phyloP scores from a whole-genome alignment of 2,113 vertebrate genomes.

The Rhabdomys dilectus region DNA sequence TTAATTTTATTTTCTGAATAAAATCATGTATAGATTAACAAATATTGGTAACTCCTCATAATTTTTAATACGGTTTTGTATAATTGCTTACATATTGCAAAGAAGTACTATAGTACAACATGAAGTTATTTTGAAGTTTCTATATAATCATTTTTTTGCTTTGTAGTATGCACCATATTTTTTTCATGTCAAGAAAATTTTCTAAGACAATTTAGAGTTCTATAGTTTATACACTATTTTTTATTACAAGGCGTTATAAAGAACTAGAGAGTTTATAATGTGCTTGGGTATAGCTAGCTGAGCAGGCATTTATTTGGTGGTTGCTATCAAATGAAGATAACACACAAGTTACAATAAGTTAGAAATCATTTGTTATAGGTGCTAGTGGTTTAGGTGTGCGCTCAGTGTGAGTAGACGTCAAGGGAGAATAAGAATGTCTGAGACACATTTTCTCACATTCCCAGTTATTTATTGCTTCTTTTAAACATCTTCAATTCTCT shows the following conservation, averaged over 20 bases:
- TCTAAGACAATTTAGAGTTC: neutral
- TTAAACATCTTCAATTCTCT: neutral
- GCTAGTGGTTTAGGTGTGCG: neutral
- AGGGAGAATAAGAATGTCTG: neutral
- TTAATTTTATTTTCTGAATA: neutral
- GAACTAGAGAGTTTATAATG: neutral
- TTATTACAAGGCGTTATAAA: neutral
- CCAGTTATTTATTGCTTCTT: neutral
- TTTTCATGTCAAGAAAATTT: neutral
- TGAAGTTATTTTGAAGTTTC: neutral
- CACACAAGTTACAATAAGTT: neutral
- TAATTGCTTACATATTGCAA: neutral
- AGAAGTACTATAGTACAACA: neutral
- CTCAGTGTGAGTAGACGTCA: neutral
- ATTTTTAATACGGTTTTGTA: neutral
- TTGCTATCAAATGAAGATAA: neutral
- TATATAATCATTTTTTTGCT: neutral
- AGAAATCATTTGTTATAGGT: neutral
- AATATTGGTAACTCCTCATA: neutral
- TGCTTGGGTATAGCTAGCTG: rapidly evolving
- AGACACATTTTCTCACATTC: neutral
- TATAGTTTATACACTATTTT: neutral
- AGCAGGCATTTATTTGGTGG: neutral
- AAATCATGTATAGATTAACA: neutral
- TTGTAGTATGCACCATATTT: neutral